These are phyloP conservation scores for Drosophila siamana DNA, from an alignment of 2,888 invertebrate genomes.

Conservation along the genomic window DNA sequence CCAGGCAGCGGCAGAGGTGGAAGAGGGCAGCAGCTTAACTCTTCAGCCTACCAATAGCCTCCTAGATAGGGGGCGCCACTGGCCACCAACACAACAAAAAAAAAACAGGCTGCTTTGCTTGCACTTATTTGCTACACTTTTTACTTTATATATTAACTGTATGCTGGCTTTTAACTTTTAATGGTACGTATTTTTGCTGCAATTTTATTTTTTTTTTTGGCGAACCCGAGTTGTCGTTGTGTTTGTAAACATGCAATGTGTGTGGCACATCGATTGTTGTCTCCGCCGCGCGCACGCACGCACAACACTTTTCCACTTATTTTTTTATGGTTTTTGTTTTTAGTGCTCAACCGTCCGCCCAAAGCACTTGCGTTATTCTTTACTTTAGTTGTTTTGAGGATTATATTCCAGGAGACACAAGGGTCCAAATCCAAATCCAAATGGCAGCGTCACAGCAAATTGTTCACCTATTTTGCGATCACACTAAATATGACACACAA, in stretches of 20 bases:
- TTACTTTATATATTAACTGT: neutral
- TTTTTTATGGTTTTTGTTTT: constrained; percentile 10
- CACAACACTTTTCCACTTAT: constrained; percentile 51
- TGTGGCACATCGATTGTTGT: constrained; percentile 58
- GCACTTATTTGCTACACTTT: neutral
- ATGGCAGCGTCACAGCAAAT: constrained; percentile 64
- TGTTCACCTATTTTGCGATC: constrained; percentile 60
- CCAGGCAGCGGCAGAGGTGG: constrained; percentile 15
- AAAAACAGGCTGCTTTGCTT: neutral
- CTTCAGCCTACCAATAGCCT: neutral
- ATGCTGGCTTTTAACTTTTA: constrained; percentile 5
- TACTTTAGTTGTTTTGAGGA: constrained; percentile 31
- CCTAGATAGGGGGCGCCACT: neutral
- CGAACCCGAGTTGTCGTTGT: constrained; percentile 51
- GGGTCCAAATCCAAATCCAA: constrained; percentile 54
- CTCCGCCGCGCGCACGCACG: constrained; percentile 27
- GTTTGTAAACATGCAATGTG: constrained; percentile 66
- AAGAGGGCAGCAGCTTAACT: neutral
- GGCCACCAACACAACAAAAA: neutral
- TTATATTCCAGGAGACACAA: constrained; percentile 48
- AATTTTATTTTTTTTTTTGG: constrained; percentile 44
- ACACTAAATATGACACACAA: constrained; percentile 53
- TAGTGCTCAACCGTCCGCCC: constrained; percentile 16
- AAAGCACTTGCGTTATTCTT: constrained; percentile 35
- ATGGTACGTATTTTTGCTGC: constrained; percentile 27